These are phyloP conservation scores for Catharus fuscescens DNA, from an alignment of 2,113 vertebrate genomes.

Conservation along the genomic window DNA sequence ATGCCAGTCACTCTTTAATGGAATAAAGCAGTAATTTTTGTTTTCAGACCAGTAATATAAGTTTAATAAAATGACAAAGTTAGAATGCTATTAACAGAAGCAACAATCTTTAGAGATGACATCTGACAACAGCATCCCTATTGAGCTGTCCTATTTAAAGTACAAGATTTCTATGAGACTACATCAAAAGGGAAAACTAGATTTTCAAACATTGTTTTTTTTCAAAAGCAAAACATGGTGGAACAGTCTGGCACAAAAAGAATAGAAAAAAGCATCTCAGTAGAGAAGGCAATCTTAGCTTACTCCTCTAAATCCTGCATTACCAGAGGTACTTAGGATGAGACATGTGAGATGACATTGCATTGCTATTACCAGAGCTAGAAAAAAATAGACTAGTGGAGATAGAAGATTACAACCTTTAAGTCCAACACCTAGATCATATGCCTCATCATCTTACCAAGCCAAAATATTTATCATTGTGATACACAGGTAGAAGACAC, in stretches of 20 bases:
- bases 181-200: neutral
- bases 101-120: conserved; percentile 13
- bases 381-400: neutral
- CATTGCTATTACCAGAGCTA: neutral
- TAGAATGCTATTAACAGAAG: conserved; percentile 26
- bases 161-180: neutral
- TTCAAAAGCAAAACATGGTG: neutral
- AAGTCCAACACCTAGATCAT: neutral
- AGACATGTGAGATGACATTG: neutral
- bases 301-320: neutral
- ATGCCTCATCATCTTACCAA: neutral
- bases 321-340: neutral
- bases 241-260: neutral
- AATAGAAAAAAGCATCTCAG: neutral
- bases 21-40: conserved; percentile 55
- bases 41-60: conserved; percentile 46
- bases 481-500: neutral
- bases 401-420: neutral
- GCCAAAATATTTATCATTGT: neutral
- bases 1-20: conserved; percentile 35
- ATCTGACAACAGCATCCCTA: neutral
- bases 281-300: neutral
- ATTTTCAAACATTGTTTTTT: neutral
- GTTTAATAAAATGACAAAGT: conserved; percentile 46
- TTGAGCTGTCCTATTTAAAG: conserved; percentile 24